A percentile compares a stretch with the other conserved stretches of the same genome.
phyloP scores from a whole-genome alignment of 1,140 invertebrate genomes.

The Branchinecta lynchi region DNA sequence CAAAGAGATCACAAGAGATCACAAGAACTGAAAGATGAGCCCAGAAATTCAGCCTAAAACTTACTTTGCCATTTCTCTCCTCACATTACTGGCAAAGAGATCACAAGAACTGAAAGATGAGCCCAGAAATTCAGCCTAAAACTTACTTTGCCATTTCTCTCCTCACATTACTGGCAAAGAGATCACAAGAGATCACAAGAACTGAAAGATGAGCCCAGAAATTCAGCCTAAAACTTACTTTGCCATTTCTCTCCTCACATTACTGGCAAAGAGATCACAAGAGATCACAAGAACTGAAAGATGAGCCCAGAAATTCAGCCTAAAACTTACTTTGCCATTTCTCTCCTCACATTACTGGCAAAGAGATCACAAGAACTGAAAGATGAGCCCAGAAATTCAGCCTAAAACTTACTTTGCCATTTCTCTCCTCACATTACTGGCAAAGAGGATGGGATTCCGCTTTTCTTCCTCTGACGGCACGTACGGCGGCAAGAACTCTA shows the following conservation, averaged over 20 bases:
- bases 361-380: conserved; percentile 39
- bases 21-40: too few species aligned
- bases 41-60: conserved; percentile 26
- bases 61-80: conserved; percentile 79
- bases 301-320: too few species aligned
- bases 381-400: too few species aligned
- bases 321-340: conserved; percentile 72
- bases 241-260: conserved; percentile 79
- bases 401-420: conserved; percentile 67
- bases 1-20: too few species aligned
- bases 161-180: conserved; percentile 80
- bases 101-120: too few species aligned
- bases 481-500: conserved; percentile 89
- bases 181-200: too few species aligned
- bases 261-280: conserved; percentile 77
- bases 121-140: neutral
- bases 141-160: conserved; percentile 79
- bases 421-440: conserved; percentile 68
- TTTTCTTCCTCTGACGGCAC: conserved; percentile 70
- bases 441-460: conserved; percentile 71
- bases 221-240: conserved; percentile 44
- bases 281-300: too few species aligned
- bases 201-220: too few species aligned
- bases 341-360: conserved; percentile 70
- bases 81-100: conserved; percentile 79